Conservation (phyloP, 2,888 invertebrate genomes). For the Coleophora flavipennella region DNA sequence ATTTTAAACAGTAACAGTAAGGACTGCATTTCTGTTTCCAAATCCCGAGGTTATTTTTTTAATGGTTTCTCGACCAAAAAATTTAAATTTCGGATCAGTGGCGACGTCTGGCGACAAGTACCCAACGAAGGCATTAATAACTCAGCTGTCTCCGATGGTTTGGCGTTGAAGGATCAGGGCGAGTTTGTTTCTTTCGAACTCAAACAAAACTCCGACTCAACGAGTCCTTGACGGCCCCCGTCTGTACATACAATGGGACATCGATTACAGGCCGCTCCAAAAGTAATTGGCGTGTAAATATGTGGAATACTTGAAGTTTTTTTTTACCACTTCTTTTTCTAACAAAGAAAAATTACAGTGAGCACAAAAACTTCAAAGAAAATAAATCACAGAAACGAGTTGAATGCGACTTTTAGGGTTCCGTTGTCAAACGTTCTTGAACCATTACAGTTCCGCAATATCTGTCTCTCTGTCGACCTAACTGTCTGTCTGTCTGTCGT, state of each 20-base stretch:
- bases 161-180: conserved; percentile 38
- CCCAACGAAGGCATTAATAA: conserved; percentile 37
- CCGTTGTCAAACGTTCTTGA: too few species aligned
- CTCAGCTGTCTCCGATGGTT: conserved; percentile 30
- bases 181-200: conserved; percentile 24
- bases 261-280: conserved; percentile 40
- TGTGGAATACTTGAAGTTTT: not conserved
- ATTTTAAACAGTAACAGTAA: too few species aligned
- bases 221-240: conserved; percentile 11
- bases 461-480: too few species aligned
- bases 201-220: conserved; percentile 26
- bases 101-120: conserved; percentile 20
- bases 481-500: too few species aligned
- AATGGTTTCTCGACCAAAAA: not conserved
- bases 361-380: too few species aligned
- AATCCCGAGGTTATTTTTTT: too few species aligned
- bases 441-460: too few species aligned
- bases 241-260: conserved; percentile 39
- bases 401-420: too few species aligned
- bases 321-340: too few species aligned
- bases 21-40: too few species aligned
- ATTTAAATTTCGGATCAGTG: conserved; percentile 26
- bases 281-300: conserved; percentile 44
- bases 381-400: too few species aligned
- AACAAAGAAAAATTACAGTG: too few species aligned